phyloP scores from a whole-genome alignment of 2,888 invertebrate genomes.

The Brachypterus glaber region DNA sequence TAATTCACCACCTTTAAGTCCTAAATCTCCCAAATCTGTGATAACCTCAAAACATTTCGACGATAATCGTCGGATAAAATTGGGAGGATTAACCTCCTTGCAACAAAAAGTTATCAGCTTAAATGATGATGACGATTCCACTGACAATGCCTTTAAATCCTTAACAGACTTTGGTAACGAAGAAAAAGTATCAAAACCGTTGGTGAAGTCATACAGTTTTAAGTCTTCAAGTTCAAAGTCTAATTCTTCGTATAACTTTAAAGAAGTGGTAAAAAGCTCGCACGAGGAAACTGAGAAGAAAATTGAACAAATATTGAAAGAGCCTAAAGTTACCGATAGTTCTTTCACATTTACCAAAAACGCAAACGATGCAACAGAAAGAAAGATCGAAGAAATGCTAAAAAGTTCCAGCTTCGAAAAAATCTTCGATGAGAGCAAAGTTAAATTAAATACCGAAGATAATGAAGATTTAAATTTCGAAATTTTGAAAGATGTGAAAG shows the following conservation, averaged over 20 bases:
- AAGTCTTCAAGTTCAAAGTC: too few species aligned
- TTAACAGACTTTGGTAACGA: constrained; percentile 27
- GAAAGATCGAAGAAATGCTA: too few species aligned
- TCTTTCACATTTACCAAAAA: too few species aligned
- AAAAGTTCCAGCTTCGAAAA: too few species aligned
- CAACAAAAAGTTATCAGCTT: constrained; percentile 46
- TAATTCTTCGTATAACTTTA: too few species aligned
- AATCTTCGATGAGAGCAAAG: too few species aligned
- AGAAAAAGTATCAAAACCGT: constrained; percentile 17
- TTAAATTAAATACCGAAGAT: background rate
- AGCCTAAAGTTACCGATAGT: too few species aligned
- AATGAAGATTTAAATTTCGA: background rate
- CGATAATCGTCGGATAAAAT: constrained; percentile 34
- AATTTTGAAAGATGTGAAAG: constrained; percentile 8
- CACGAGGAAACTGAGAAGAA: too few species aligned
- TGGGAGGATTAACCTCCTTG: constrained; percentile 45
- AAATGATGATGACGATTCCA: constrained; percentile 35
- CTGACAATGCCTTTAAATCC: constrained; percentile 33
- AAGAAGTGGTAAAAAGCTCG: too few species aligned
- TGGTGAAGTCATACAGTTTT: constrained; percentile 63
- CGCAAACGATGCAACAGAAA: too few species aligned
- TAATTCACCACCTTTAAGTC: constrained; percentile 14
- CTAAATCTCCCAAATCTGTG: constrained; percentile 18
- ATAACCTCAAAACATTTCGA: constrained; percentile 17
- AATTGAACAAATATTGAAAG: too few species aligned